Percentiles rank a stretch among this genome's conserved stretches.
Conservation (phyloP, 1,140 invertebrate species). For the Aethina tumida region DNA sequence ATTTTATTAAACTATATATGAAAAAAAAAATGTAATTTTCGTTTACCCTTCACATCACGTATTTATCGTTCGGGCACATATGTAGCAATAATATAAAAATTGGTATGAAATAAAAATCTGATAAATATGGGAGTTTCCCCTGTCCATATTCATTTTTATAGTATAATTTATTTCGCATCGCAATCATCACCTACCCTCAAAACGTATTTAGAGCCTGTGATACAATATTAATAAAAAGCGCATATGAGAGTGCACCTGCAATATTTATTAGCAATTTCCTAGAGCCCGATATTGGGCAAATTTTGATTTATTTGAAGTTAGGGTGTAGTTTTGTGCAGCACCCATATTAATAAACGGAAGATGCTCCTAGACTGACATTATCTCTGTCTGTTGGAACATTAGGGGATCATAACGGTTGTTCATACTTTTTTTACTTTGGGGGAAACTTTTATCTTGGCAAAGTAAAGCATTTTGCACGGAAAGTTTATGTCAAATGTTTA, state of each 20-base stretch:
- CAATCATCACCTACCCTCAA: slow-evolving; percentile 9
- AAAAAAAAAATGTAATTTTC: no score
- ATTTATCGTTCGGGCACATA: no score
- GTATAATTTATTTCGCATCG: no score
- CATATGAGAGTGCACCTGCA: slow-evolving; percentile 13
- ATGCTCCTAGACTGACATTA: slow-evolving; percentile 11
- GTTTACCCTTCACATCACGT: no score
- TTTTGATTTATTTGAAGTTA: slow-evolving; percentile 18
- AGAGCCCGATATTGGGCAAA: slow-evolving; percentile 18
- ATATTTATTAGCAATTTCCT: slow-evolving; percentile 20
- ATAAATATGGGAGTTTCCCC: no score
- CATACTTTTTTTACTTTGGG: slow-evolving; percentile 17
- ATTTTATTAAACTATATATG: no score
- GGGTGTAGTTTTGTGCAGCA: slow-evolving; percentile 13
- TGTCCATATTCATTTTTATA: no score
- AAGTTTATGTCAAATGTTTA: slow-evolving; percentile 2
- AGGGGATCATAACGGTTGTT: slow-evolving; percentile 18
- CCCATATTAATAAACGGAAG: slow-evolving; percentile 17
- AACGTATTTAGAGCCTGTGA: background rate
- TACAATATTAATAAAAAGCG: slow-evolving; percentile 15
- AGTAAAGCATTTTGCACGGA: slow-evolving; percentile 9
- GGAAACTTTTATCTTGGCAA: slow-evolving; percentile 19
- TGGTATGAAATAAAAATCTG: no score
- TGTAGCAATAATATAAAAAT: no score
- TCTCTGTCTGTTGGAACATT: slow-evolving; percentile 18